Conservation (phyloP, 2,113 vertebrate genomes). For the Calypte anna region DNA sequence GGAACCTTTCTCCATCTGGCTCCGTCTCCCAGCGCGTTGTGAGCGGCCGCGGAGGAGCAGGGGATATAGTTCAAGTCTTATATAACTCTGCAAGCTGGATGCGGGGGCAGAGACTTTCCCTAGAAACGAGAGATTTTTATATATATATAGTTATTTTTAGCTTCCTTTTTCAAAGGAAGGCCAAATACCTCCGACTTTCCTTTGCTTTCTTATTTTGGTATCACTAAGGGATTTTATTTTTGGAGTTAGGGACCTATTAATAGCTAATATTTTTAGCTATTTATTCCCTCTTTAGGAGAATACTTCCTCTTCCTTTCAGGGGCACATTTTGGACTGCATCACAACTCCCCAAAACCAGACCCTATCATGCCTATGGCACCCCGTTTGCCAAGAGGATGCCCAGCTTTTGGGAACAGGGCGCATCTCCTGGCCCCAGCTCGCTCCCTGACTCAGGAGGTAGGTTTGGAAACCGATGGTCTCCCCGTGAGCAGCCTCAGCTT, state of each 20-base stretch:
- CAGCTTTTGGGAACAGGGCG: not conserved
- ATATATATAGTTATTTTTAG: slow-evolving; percentile 70
- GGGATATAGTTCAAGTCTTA: slow-evolving; percentile 69
- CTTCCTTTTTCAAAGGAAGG: slow-evolving; percentile 69
- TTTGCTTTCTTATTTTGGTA: slow-evolving; percentile 77
- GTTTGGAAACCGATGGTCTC: not conserved
- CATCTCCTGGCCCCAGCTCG: not conserved
- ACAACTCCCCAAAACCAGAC: not conserved
- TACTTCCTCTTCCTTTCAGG: slow-evolving; percentile 64
- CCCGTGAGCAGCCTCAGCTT: not conserved
- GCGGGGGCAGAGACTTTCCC: slow-evolving; percentile 76
- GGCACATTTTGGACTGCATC: not conserved
- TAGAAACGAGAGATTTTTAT: slow-evolving; percentile 80
- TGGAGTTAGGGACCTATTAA: slow-evolving; percentile 66
- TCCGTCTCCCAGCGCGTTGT: slow-evolving; percentile 26
- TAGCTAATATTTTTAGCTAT: slow-evolving; percentile 69
- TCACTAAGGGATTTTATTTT: slow-evolving; percentile 76
- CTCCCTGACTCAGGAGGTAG: not conserved
- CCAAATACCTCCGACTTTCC: slow-evolving; percentile 73
- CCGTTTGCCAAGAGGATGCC: not conserved
- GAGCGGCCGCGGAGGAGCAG: slow-evolving; percentile 42
- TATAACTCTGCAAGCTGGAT: slow-evolving; percentile 69
- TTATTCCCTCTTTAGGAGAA: slow-evolving; percentile 67
- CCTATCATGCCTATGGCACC: not conserved
- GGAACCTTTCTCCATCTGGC: slow-evolving; percentile 64